Percentiles rank a stretch among this genome's conserved stretches.
Conservation (phyloP, 2,113 vertebrate species). For the Equus przewalskii region DNA sequence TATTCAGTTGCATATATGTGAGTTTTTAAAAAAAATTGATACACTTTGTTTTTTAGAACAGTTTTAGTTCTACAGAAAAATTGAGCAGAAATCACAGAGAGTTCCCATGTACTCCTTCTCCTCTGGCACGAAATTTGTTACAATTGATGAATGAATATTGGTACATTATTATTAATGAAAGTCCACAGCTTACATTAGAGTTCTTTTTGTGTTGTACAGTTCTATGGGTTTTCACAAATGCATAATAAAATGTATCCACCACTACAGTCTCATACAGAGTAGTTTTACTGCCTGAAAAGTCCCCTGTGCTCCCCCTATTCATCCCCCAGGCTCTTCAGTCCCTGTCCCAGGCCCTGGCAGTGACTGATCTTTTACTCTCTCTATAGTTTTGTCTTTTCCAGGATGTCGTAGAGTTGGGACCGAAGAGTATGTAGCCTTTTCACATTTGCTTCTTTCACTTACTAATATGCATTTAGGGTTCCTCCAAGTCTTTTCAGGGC, state of each 20-base stretch:
- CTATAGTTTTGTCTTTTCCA: neutral
- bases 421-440: neutral
- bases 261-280: neutral
- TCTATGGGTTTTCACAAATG: neutral
- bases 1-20: neutral
- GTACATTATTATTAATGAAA: neutral
- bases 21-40: neutral
- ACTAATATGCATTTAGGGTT: neutral
- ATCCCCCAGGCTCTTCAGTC: neutral
- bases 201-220: neutral
- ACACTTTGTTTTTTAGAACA: neutral
- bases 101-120: neutral
- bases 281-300: neutral
- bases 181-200: neutral
- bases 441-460: neutral
- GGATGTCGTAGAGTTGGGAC: neutral
- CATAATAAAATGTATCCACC: neutral
- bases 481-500: neutral
- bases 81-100: neutral
- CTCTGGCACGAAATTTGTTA: neutral
- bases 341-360: neutral
- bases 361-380: neutral
- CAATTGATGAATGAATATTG: neutral
- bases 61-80: conserved; percentile 6
- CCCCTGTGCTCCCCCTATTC: neutral